Evolutionary conservation across 2,113 vertebrate species (phyloP).

Genomic region (Heliornis fulica): DNA sequence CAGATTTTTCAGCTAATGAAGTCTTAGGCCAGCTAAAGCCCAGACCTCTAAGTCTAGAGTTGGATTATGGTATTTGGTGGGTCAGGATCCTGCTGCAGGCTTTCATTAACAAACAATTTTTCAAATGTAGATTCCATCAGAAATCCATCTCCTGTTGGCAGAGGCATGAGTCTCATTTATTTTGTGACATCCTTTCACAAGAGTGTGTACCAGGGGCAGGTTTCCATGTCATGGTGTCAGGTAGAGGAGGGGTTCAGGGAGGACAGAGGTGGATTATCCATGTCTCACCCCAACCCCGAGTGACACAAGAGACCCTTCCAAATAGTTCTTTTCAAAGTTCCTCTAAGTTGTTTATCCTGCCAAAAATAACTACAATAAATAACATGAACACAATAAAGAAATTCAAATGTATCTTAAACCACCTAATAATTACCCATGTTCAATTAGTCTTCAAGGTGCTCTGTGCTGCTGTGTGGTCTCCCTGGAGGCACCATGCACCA

Average conservation of each 20-base stretch:
- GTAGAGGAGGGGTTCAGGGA: not conserved
- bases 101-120: not conserved
- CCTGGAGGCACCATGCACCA: not conserved
- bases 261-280: not conserved
- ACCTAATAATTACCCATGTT: not conserved
- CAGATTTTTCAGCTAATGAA: not conserved
- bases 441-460: slow-evolving; percentile 1
- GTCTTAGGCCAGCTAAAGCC: not conserved
- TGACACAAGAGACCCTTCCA: not conserved
- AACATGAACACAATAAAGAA: not conserved
- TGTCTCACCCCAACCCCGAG: not conserved
- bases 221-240: not conserved
- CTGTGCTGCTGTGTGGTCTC: slow-evolving; percentile 50
- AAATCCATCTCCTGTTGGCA: not conserved
- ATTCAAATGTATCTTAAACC: slow-evolving; percentile 8
- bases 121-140: not conserved
- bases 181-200: not conserved
- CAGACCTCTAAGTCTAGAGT: not conserved
- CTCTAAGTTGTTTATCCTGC: not conserved
- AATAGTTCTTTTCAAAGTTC: not conserved
- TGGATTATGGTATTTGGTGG: not conserved
- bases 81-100: not conserved
- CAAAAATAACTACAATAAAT: not conserved
- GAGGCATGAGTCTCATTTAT: not conserved
- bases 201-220: not conserved